Evolutionary conservation across 2,888 invertebrate species (phyloP).

Genomic region (Megastigmus dorsalis): DNA sequence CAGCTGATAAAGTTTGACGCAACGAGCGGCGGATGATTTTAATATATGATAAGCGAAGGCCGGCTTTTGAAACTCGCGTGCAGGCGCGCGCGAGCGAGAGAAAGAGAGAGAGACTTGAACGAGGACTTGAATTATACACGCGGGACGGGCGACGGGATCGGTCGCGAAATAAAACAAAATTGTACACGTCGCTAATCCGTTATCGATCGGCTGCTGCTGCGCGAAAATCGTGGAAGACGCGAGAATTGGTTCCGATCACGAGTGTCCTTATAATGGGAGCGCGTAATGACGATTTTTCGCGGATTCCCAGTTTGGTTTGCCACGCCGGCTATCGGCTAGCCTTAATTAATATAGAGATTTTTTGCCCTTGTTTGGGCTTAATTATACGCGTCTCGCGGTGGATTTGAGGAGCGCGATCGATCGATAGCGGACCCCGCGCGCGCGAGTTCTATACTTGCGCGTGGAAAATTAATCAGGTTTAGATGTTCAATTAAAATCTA

Average conservation of each 20-base stretch:
- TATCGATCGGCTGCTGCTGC: slow-evolving; percentile 22
- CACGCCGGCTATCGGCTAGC: background rate
- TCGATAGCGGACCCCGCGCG: slow-evolving; percentile 2
- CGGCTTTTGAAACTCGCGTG: slow-evolving; percentile 25
- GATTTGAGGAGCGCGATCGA: slow-evolving; percentile 11
- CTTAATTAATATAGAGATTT: slow-evolving; percentile 9
- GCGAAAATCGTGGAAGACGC: slow-evolving; percentile 3
- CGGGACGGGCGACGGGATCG: background rate
- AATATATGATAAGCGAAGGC: slow-evolving; percentile 45
- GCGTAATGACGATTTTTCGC: slow-evolving; percentile 10
- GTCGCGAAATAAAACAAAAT: background rate
- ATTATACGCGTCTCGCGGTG: background rate
- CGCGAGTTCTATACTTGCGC: background rate
- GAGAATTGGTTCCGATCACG: background rate
- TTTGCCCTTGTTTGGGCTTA: slow-evolving; percentile 4
- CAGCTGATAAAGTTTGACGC: slow-evolving; percentile 38
- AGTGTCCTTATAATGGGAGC: no score
- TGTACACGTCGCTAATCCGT: slow-evolving; percentile 27
- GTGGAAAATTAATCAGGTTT: slow-evolving; percentile 39
- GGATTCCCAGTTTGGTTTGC: no score
- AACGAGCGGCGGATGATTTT: slow-evolving; percentile 42
- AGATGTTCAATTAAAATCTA: slow-evolving; percentile 50
- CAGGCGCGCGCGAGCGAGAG: background rate
- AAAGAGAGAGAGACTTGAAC: background rate
- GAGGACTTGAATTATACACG: background rate